These are phyloP conservation scores for Ptilorrhoa leucosticta DNA, from an alignment of 2,113 vertebrate species.

Conservation along the genomic window DNA sequence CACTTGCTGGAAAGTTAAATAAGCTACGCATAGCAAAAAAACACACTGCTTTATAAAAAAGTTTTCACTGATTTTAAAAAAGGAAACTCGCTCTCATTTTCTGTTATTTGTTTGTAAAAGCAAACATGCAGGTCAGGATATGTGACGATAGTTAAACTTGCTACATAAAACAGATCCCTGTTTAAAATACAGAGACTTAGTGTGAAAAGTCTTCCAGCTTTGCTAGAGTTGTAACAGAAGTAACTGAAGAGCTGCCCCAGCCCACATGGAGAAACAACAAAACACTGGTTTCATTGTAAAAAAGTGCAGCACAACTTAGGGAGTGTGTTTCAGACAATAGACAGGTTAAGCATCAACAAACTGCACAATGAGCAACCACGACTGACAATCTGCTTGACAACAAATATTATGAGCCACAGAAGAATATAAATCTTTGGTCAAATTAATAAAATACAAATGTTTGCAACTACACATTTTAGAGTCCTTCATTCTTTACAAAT, in stretches of 20 bases:
- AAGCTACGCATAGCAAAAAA: background rate
- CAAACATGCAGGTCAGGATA: background rate
- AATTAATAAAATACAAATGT: background rate
- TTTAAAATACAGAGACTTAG: background rate
- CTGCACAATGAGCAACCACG: background rate
- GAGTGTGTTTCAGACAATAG: background rate
- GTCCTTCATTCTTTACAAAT: conserved; percentile 22
- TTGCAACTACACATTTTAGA: conserved; percentile 2
- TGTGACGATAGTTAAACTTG: background rate
- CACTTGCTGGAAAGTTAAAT: background rate
- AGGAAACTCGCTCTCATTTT: background rate
- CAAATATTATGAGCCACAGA: background rate
- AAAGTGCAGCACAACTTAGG: background rate
- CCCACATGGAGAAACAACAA: background rate
- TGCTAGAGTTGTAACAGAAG: background rate
- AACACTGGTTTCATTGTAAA: background rate
- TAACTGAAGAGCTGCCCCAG: background rate
- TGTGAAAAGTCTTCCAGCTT: background rate
- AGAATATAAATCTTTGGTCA: background rate
- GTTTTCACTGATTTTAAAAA: background rate
- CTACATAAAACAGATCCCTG: background rate
- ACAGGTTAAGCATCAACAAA: background rate
- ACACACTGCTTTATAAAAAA: background rate
- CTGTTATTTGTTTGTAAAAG: background rate
- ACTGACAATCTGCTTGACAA: conserved; percentile 8